phyloP scores from a whole-genome alignment of 2,113 vertebrate genomes.

The Jacana jacana region DNA sequence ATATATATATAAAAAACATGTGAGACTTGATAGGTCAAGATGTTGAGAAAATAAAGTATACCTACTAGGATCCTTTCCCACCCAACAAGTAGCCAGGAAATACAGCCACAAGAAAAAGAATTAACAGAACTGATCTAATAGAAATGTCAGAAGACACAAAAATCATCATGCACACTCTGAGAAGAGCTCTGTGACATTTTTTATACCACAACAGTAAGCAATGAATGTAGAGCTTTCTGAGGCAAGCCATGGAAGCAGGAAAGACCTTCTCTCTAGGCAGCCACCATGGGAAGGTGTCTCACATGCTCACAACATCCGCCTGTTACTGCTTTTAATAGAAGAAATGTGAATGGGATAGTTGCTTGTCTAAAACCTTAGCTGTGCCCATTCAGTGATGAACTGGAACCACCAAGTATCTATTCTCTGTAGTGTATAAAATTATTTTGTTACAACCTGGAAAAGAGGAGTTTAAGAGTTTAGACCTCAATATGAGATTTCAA shows the following conservation, averaged over 20 bases:
- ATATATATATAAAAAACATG: neutral
- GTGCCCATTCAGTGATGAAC: neutral
- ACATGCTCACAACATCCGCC: neutral
- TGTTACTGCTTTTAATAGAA: neutral
- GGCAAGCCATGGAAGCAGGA: neutral
- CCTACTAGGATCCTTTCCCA: neutral
- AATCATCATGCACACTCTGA: neutral
- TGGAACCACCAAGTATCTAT: neutral
- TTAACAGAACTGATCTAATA: neutral
- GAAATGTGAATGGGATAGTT: neutral
- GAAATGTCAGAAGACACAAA: neutral
- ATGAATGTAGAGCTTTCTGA: neutral
- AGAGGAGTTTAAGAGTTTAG: neutral
- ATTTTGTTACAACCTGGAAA: neutral
- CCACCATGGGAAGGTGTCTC: neutral
- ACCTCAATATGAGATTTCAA: neutral
- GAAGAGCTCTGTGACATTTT: neutral
- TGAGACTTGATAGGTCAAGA: neutral
- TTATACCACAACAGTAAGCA: neutral
- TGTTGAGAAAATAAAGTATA: neutral
- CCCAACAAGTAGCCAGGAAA: neutral
- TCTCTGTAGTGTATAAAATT: neutral
- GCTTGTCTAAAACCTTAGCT: neutral
- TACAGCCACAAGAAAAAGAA: neutral
- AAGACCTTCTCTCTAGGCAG: neutral